These are phyloP conservation scores for Caenorhabditis sinica DNA, from an alignment of 2,888 invertebrate genomes.

Conservation along the genomic window DNA sequence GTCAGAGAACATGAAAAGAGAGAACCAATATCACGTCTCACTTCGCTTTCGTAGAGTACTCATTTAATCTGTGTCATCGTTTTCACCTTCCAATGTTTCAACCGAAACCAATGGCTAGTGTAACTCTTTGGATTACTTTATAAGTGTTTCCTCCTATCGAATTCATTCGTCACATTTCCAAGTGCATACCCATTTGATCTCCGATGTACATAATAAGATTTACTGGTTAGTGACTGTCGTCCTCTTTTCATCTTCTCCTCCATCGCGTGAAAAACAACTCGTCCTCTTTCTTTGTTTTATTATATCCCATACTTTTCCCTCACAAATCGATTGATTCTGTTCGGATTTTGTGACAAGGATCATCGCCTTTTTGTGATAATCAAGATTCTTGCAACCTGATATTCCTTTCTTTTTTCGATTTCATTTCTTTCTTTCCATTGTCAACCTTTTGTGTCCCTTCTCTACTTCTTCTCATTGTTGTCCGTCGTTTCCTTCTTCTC, in stretches of 20 bases:
- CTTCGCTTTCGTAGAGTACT: background rate
- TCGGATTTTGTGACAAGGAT: slow-evolving; percentile 7
- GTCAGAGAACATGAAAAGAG: background rate
- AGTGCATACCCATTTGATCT: slow-evolving; percentile 38
- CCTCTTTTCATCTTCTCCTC: slow-evolving; percentile 13
- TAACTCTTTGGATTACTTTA: slow-evolving; percentile 12
- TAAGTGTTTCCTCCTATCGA: background rate
- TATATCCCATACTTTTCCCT: slow-evolving; percentile 10
- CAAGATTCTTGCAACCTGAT: slow-evolving; percentile 23
- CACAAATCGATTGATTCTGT: slow-evolving; percentile 5
- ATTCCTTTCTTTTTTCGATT: slow-evolving; percentile 19
- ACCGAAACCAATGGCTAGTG: slow-evolving; percentile 10
- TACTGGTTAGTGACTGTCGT: slow-evolving; percentile 42
- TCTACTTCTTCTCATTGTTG: slow-evolving; percentile 31
- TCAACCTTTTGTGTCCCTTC: slow-evolving; percentile 33
- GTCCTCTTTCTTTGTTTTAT: slow-evolving; percentile 30
- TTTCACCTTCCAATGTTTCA: slow-evolving; percentile 1
- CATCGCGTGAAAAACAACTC: slow-evolving; percentile 34
- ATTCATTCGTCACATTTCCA: slow-evolving; percentile 12
- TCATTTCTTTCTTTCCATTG: slow-evolving; percentile 28
- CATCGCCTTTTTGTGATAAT: slow-evolving; percentile 11
- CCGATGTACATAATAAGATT: slow-evolving; percentile 36
- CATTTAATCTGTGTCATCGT: slow-evolving; percentile 11
- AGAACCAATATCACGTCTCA: slow-evolving; percentile 6
- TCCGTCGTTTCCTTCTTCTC: slow-evolving; percentile 22